A percentile compares a stretch with the other conserved stretches of the same genome.
phyloP scores from a whole-genome alignment of 2,113 vertebrate species.

The Cacatua alba region DNA sequence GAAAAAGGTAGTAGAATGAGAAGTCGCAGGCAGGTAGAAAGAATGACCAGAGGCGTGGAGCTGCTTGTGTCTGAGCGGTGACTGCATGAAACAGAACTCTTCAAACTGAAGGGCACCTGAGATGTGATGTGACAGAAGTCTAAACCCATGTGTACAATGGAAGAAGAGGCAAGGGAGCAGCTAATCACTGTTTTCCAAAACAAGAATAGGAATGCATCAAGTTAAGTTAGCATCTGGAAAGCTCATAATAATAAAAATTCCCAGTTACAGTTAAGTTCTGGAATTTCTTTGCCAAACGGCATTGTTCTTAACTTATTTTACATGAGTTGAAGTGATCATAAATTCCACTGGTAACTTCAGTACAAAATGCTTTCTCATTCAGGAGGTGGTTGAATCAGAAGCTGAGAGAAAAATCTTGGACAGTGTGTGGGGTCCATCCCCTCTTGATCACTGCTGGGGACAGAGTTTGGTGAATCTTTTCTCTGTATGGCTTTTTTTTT shows the following conservation, averaged over 20 bases:
- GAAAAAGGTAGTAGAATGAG: not conserved
- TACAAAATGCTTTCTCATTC: not conserved
- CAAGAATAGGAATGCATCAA: not conserved
- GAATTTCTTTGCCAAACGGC: not conserved
- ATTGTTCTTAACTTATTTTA: not conserved
- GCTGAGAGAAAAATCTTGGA: not conserved
- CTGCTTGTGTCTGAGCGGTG: not conserved
- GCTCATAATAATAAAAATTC: not conserved
- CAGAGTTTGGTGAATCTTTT: not conserved
- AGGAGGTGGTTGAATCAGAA: not conserved
- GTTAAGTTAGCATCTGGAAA: not conserved
- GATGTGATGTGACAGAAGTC: not conserved
- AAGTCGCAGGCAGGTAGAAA: not conserved
- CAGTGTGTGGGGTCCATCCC: not conserved
- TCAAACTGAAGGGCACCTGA: not conserved
- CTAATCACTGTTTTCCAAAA: not conserved
- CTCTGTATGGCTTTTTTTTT: not conserved
- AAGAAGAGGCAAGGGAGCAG: not conserved
- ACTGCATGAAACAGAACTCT: not conserved
- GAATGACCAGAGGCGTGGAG: not conserved
- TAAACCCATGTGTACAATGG: not conserved
- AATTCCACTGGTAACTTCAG: not conserved
- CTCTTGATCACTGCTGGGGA: not conserved
- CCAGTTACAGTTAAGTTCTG: not conserved
- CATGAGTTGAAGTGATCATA: not conserved